Conservation (phyloP, 2,888 invertebrate genomes). For the Protodeltote pygarga region DNA sequence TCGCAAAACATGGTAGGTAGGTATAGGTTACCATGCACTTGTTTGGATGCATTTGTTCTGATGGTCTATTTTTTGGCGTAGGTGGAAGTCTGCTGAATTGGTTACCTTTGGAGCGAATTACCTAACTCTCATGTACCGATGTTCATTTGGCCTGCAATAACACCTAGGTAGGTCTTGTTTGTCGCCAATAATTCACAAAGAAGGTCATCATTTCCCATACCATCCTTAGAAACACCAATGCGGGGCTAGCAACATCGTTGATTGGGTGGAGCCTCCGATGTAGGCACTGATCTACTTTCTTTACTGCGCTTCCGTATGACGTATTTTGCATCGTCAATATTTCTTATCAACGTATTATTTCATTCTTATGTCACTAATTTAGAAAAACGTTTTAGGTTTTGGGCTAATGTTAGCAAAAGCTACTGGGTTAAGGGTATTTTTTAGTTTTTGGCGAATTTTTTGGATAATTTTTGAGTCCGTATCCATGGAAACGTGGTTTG, state of each 20-base stretch:
- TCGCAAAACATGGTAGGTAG: too few relatives aligned
- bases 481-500: conserved; percentile 71
- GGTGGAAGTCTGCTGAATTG: too few relatives aligned
- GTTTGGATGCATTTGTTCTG: too few relatives aligned
- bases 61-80: too few relatives aligned
- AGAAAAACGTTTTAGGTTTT: not conserved
- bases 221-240: conserved; percentile 72
- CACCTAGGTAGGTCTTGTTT: conserved; percentile 57
- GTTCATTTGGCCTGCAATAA: conserved; percentile 42
- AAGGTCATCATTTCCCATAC: conserved; percentile 69
- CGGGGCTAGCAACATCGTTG: conserved; percentile 57
- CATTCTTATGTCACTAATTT: too few relatives aligned
- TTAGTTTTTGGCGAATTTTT: conserved; percentile 47
- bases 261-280: conserved; percentile 73
- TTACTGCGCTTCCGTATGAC: conserved; percentile 60
- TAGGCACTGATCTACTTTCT: conserved; percentile 64
- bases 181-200: conserved; percentile 63
- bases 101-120: too few relatives aligned
- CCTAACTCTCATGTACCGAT: conserved; percentile 24
- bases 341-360: too few relatives aligned
- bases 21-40: too few relatives aligned
- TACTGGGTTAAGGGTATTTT: conserved; percentile 5
- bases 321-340: conserved; percentile 40
- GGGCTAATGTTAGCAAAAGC: not conserved
- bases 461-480: conserved; percentile 59